Percentiles rank a stretch among this genome's conserved stretches.
Conservation (phyloP, 1,140 invertebrate genomes). For the Drosophila mojavensis region DNA sequence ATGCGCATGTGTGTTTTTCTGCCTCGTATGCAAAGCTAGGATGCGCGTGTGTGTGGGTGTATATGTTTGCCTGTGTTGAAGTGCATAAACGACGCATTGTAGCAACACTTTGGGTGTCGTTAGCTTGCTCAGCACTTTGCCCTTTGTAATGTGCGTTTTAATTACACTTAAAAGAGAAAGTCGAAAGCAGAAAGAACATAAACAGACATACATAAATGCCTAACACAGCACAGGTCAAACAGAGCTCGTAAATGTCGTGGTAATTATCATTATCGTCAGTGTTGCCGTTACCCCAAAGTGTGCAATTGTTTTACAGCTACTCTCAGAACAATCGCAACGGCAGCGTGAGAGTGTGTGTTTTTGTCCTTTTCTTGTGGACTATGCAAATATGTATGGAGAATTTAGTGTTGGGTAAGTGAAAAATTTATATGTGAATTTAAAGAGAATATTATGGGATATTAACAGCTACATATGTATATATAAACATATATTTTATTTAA, state of each 20-base stretch:
- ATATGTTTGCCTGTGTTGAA: slow-evolving; percentile 20
- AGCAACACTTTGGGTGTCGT: slow-evolving; percentile 24
- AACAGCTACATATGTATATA: no score
- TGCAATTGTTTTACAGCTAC: slow-evolving; percentile 45
- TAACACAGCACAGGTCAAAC: slow-evolving; percentile 17
- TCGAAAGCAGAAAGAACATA: slow-evolving; percentile 3
- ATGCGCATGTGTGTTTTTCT: not conserved
- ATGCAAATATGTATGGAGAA: not conserved
- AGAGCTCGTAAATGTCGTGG: slow-evolving; percentile 2
- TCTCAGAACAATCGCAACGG: slow-evolving; percentile 25
- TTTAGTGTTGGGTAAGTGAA: no score
- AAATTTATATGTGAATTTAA: no score
- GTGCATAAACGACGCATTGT: slow-evolving; percentile 32
- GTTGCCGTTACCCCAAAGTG: slow-evolving; percentile 10
- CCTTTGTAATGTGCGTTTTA: slow-evolving; percentile 20
- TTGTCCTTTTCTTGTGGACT: no score
- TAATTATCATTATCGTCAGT: slow-evolving; percentile 24
- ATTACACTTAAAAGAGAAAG: slow-evolving; percentile 21
- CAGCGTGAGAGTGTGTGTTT: slow-evolving; percentile 13
- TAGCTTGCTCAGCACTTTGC: not conserved
- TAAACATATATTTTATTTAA: no score
- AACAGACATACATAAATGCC: not conserved
- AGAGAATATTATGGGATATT: no score
- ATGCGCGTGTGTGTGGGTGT: not conserved
- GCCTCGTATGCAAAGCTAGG: not conserved